Evolutionary conservation across 2,888 invertebrate species (phyloP).

Genomic region (Napeogenes sylphis): DNA sequence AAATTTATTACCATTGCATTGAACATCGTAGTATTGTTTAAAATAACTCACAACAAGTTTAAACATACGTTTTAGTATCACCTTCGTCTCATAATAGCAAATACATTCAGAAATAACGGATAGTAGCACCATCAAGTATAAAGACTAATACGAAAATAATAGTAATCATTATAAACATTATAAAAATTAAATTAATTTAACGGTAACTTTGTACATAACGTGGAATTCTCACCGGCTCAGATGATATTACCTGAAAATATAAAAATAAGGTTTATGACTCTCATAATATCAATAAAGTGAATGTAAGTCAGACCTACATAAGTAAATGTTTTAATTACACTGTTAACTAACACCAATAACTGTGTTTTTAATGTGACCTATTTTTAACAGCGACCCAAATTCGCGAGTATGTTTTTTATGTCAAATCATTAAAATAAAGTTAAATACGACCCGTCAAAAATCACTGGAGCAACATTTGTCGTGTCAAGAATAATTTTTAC

Average conservation of each 20-base stretch:
- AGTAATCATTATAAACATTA: too few species aligned
- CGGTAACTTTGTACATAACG: too few species aligned
- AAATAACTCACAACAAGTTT: conserved; percentile 61
- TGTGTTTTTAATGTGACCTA: conserved; percentile 68
- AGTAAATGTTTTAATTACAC: conserved; percentile 63
- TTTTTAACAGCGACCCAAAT: conserved; percentile 65
- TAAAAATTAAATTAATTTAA: too few species aligned
- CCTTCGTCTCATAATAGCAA: conserved; percentile 66
- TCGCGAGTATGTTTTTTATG: conserved; percentile 57
- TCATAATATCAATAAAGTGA: too few species aligned
- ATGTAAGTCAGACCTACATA: conserved; percentile 38
- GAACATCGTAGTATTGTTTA: conserved; percentile 55
- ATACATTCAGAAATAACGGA: conserved; percentile 57
- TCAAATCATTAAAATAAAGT: conserved; percentile 46
- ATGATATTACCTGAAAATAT: conserved; percentile 59
- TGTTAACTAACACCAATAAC: conserved; percentile 62
- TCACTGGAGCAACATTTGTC: conserved; percentile 50
- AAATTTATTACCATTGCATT: conserved; percentile 47
- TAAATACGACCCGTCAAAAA: conserved; percentile 64
- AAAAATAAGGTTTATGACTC: conserved; percentile 32
- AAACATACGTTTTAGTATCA: conserved; percentile 63
- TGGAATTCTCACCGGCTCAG: too few species aligned
- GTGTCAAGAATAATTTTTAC: conserved; percentile 40
- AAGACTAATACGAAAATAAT: too few species aligned
- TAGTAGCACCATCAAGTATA: conserved; percentile 51